These are phyloP conservation scores for Pinctada fucata DNA, from an alignment of 2,888 invertebrate species.

Conservation along the genomic window DNA sequence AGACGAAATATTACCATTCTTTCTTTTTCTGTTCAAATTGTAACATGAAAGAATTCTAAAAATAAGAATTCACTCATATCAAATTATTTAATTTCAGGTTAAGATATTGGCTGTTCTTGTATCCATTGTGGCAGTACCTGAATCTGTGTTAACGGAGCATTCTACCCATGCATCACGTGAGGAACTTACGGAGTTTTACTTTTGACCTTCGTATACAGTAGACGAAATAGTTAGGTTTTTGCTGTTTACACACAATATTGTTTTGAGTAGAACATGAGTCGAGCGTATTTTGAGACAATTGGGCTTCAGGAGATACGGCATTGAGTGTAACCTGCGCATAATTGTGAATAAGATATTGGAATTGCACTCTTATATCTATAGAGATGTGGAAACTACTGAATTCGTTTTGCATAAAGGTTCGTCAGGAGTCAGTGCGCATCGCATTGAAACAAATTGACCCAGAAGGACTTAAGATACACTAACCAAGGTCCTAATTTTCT, in stretches of 20 bases:
- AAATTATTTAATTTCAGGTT: no score
- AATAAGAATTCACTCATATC: no score
- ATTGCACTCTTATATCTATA: neutral
- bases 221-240: neutral
- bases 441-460: neutral
- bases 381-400: constrained; percentile 1
- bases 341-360: neutral
- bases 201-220: neutral
- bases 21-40: no score
- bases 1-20: no score
- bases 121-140: no score
- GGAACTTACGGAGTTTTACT: no score
- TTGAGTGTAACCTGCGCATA: neutral
- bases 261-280: neutral
- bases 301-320: neutral
- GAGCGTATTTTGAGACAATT: neutral
- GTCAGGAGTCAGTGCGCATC: neutral
- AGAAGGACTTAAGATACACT: neutral
- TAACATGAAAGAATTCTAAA: no score
- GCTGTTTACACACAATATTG: neutral
- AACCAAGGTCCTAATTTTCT: neutral
- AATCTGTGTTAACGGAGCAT: no score
- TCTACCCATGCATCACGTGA: no score
- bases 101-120: no score
- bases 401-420: neutral